A percentile compares a stretch with the other conserved stretches of the same genome.
Evolutionary conservation across 2,113 vertebrate genomes (phyloP).

Genomic region (Xiphophorus maculatus): DNA sequence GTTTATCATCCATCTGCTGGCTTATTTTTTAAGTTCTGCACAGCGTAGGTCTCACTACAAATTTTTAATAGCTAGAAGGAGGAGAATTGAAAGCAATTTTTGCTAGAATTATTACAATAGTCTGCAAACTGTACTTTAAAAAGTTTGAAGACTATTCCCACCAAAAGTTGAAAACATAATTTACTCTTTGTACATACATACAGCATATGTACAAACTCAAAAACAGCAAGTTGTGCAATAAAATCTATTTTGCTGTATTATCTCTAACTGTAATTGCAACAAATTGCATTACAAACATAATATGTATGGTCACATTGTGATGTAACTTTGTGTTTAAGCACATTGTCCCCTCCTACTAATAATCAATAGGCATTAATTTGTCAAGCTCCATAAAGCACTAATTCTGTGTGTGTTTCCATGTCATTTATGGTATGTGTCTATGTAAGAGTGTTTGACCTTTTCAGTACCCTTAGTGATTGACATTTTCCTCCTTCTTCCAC

Average conservation of each 20-base stretch:
- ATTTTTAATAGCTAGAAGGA: too few relatives aligned
- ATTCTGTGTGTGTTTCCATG: slow-evolving; percentile 19
- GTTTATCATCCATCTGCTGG: neutral
- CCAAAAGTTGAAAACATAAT: too few relatives aligned
- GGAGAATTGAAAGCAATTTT: too few relatives aligned
- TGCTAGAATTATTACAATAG: too few relatives aligned
- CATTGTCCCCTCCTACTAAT: slow-evolving; percentile 25
- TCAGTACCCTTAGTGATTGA: slow-evolving; percentile 74
- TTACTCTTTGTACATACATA: too few relatives aligned
- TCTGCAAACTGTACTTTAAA: too few relatives aligned
- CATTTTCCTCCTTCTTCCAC: slow-evolving; percentile 58
- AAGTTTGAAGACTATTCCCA: too few relatives aligned
- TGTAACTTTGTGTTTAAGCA: slow-evolving; percentile 57
- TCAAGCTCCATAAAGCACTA: slow-evolving; percentile 8
- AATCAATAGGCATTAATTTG: slow-evolving; percentile 58
- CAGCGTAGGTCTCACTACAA: neutral
- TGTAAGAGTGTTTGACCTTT: slow-evolving; percentile 27
- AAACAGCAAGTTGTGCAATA: too few relatives aligned
- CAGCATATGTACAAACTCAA: too few relatives aligned
- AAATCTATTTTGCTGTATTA: too few relatives aligned
- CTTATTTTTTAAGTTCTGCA: neutral
- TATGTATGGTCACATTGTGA: slow-evolving; percentile 17
- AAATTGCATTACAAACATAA: neutral
- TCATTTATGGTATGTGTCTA: slow-evolving; percentile 4
- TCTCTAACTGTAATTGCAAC: neutral